Percentiles rank a stretch among this genome's conserved stretches.
Conservation (phyloP, 2,797 vertebrate genomes). For the Lithobates sylvaticus region DNA sequence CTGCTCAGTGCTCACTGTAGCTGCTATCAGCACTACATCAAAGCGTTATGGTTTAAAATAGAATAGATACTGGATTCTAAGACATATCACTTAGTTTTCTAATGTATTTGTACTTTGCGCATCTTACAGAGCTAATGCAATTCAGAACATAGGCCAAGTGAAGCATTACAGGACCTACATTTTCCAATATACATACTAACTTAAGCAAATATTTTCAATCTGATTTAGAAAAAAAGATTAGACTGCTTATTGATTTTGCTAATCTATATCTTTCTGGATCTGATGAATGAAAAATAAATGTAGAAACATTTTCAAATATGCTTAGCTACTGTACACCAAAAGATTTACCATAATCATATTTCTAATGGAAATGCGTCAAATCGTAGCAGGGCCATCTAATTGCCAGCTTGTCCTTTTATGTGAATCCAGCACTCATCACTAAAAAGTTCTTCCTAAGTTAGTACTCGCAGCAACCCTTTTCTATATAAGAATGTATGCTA, state of each 20-base stretch:
- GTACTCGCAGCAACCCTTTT: background rate
- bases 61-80: conserved; percentile 48
- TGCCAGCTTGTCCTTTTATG: conserved; percentile 52
- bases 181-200: conserved; percentile 57
- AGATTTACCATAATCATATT: conserved; percentile 56
- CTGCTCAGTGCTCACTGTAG: conserved; percentile 14
- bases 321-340: conserved; percentile 48
- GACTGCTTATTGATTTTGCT: conserved; percentile 55
- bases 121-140: conserved; percentile 56
- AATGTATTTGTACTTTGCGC: conserved; percentile 52
- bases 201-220: conserved; percentile 51
- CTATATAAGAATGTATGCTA: background rate
- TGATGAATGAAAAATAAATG: conserved; percentile 60
- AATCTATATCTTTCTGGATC: conserved; percentile 57
- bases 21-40: conserved; percentile 57
- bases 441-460: conserved; percentile 15
- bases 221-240: conserved; percentile 55
- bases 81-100: conserved; percentile 52
- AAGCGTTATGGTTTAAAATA: conserved; percentile 49
- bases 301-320: conserved; percentile 49
- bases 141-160: conserved; percentile 47
- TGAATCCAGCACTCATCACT: conserved; percentile 29
- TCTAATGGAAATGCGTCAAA: conserved; percentile 54
- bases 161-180: conserved; percentile 49
- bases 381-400: conserved; percentile 20